These are phyloP conservation scores for Parasteatoda tepidariorum DNA, from an alignment of 1,140 invertebrate species.

Conservation along the genomic window DNA sequence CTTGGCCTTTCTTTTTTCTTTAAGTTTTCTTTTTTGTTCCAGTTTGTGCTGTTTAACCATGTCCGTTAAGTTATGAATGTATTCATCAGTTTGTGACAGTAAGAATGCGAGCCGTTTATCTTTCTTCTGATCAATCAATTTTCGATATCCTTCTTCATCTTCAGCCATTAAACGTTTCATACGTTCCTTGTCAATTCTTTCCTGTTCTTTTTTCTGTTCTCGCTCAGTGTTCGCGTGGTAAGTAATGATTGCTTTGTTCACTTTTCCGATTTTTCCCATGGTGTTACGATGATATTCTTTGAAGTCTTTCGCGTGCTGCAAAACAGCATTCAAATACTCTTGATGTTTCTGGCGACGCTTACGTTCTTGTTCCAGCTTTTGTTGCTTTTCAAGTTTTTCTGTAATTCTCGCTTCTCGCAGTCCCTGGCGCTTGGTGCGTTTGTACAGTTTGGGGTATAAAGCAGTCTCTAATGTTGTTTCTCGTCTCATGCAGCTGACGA, in stretches of 20 bases:
- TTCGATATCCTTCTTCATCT: slow-evolving; percentile 91
- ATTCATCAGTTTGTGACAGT: slow-evolving; percentile 97
- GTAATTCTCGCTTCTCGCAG: slow-evolving; percentile 95
- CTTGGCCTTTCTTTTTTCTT: slow-evolving; percentile 78
- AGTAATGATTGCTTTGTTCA: slow-evolving; percentile 96
- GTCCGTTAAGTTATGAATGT: slow-evolving; percentile 94
- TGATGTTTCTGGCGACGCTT: slow-evolving; percentile 95
- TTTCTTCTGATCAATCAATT: slow-evolving; percentile 99
- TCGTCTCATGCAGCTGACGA: slow-evolving; percentile 87
- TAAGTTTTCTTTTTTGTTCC: slow-evolving; percentile 85
- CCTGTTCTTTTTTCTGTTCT: slow-evolving; percentile 99
- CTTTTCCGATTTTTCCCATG: slow-evolving; percentile 84
- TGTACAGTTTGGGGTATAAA: slow-evolving; percentile 96
- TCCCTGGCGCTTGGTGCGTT: slow-evolving; percentile 93
- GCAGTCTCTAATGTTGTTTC: slow-evolving; percentile 97
- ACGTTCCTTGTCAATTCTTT: slow-evolving; percentile 97
- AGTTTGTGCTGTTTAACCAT: slow-evolving; percentile 96
- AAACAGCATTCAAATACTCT: slow-evolving; percentile 87
- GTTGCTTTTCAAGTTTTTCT: slow-evolving; percentile 98
- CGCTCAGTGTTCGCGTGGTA: slow-evolving; percentile 97
- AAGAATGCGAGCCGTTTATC: slow-evolving; percentile 97
- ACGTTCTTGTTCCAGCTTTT: slow-evolving; percentile 95
- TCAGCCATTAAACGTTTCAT: slow-evolving; percentile 97
- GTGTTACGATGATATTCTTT: slow-evolving; percentile 94
- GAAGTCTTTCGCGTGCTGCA: slow-evolving; percentile 97